These are phyloP conservation scores for Cheilosia vulpina DNA, from an alignment of 2,888 invertebrate species.

Conservation along the genomic window DNA sequence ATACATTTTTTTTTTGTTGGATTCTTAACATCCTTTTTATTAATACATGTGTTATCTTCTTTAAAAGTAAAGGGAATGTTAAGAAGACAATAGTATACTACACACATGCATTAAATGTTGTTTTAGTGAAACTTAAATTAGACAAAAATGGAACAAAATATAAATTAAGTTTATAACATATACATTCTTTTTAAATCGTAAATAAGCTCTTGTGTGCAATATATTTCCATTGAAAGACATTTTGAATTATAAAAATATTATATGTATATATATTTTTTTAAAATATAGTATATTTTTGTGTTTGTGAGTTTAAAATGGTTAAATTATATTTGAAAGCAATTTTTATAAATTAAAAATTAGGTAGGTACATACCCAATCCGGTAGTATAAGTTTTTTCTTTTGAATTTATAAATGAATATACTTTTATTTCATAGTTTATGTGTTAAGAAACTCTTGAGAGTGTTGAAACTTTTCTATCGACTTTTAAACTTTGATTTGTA, in stretches of 20 bases:
- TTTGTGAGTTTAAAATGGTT: slow-evolving; percentile 41
- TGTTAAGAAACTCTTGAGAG: slow-evolving; percentile 46
- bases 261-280: slow-evolving; percentile 23
- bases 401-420: slow-evolving; percentile 14
- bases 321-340: slow-evolving; percentile 34
- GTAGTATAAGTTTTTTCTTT: background rate
- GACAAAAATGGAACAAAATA: slow-evolving; percentile 6
- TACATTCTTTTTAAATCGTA: slow-evolving; percentile 56
- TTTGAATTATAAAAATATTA: slow-evolving; percentile 69
- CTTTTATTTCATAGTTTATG: slow-evolving; percentile 17
- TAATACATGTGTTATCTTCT: slow-evolving; percentile 55
- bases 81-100: slow-evolving; percentile 62
- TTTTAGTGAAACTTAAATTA: slow-evolving; percentile 27
- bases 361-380: slow-evolving; percentile 35
- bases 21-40: slow-evolving; percentile 48
- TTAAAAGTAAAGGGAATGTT: slow-evolving; percentile 63
- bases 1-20: slow-evolving; percentile 39
- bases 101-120: slow-evolving; percentile 58
- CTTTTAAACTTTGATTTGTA: slow-evolving; percentile 53
- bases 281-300: slow-evolving; percentile 32
- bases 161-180: slow-evolving; percentile 36
- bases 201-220: slow-evolving; percentile 74
- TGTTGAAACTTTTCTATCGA: slow-evolving; percentile 52
- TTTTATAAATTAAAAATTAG: slow-evolving; percentile 22
- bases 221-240: slow-evolving; percentile 63